Evolutionary conservation across 1,140 invertebrate species (phyloP).

Genomic region (Panagrolaimus sp.): DNA sequence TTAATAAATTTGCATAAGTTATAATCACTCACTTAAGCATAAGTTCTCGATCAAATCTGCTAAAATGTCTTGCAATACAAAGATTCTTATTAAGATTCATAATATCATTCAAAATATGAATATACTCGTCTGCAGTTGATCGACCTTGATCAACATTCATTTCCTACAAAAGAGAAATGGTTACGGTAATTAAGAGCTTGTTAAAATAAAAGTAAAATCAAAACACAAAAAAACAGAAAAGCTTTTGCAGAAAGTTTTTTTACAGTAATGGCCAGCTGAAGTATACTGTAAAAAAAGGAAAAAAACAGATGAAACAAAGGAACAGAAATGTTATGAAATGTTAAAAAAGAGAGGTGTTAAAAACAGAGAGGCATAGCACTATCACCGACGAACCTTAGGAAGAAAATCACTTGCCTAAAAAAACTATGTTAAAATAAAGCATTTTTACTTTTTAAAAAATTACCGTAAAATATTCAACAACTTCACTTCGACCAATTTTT

Average conservation of each 20-base stretch:
- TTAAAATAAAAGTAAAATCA: neutral
- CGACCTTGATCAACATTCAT: conserved; percentile 49
- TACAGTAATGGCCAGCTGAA: too few species aligned
- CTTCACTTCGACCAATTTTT: conserved; percentile 64
- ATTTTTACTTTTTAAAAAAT: too few species aligned
- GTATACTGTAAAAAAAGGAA: neutral
- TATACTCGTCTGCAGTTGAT: conserved; percentile 70
- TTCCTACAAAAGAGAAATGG: conserved; percentile 49
- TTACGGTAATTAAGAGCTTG: neutral
- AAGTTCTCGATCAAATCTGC: conserved; percentile 68
- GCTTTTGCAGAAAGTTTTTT: too few species aligned
- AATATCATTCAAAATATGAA: conserved; percentile 74
- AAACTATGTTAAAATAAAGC: too few species aligned
- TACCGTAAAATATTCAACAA: conserved; percentile 63
- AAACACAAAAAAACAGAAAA: neutral
- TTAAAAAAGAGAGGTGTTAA: neutral
- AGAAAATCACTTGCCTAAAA: conserved; percentile 66
- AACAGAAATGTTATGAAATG: conserved; percentile 5
- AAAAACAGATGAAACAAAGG: neutral
- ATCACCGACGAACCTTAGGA: conserved; percentile 30
- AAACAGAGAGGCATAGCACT: neutral
- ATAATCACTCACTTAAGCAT: conserved; percentile 47
- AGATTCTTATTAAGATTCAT: conserved; percentile 88
- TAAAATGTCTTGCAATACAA: conserved; percentile 84
- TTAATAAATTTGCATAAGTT: conserved; percentile 19